phyloP scores from a whole-genome alignment of 2,797 vertebrate species.

The Glossophaga mutica region DNA sequence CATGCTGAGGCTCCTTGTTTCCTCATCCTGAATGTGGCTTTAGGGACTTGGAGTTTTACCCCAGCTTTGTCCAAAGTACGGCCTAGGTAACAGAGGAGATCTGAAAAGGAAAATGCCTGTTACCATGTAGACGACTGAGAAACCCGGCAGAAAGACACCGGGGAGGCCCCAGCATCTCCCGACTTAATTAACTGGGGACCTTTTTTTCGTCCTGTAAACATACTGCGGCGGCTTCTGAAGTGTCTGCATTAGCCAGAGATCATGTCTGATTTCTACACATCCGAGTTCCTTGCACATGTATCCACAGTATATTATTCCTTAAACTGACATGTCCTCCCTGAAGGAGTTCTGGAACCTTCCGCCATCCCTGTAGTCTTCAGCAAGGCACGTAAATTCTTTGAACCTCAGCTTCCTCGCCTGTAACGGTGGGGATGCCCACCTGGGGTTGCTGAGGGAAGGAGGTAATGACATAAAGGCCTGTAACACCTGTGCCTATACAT shows the following conservation, averaged over 20 bases:
- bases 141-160: not conserved
- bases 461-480: not conserved
- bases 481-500: rapidly evolving
- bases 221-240: not conserved
- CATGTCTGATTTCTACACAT: not conserved
- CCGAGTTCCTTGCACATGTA: rapidly evolving
- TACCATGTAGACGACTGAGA: not conserved
- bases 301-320: not conserved
- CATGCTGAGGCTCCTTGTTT: not conserved
- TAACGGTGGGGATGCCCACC: not conserved
- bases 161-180: not conserved
- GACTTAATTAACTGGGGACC: not conserved
- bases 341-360: too few relatives aligned
- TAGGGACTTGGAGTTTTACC: not conserved
- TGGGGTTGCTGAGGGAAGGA: not conserved
- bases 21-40: not conserved
- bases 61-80: not conserved
- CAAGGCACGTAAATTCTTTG: not conserved
- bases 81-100: not conserved
- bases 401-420: not conserved
- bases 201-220: not conserved
- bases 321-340: not conserved
- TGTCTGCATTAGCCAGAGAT: rapidly evolving
- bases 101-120: not conserved
- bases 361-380: not conserved